These are phyloP conservation scores for Tinamus guttatus DNA, from an alignment of 2,113 vertebrate genomes.

Conservation along the genomic window DNA sequence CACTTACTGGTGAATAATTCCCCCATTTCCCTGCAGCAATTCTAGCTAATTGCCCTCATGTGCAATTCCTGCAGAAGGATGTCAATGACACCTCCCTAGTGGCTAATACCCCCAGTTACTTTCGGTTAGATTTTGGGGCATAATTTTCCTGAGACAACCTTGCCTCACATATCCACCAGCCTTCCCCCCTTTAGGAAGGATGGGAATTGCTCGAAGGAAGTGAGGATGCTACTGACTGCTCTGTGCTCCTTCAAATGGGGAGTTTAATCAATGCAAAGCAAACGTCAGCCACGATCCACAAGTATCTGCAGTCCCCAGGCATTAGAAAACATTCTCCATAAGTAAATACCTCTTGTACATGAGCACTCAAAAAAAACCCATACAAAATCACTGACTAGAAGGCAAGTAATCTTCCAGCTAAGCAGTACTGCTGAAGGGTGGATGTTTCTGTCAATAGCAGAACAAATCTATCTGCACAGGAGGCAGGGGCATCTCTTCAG, in stretches of 20 bases:
- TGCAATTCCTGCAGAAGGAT: neutral
- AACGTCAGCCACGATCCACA: neutral
- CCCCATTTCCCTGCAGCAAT: neutral
- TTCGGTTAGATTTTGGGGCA: rapidly evolving
- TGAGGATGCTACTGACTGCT: neutral
- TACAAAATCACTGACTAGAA: neutral
- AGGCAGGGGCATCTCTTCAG: neutral
- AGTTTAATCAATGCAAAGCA: neutral
- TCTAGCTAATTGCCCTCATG: neutral
- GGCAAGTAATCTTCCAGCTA: neutral
- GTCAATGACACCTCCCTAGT: neutral
- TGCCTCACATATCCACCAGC: neutral
- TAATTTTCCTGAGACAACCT: neutral
- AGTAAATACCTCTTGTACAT: neutral
- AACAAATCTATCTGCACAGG: neutral
- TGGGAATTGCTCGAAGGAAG: neutral
- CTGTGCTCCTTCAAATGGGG: neutral
- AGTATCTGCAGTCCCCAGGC: neutral
- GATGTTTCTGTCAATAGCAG: neutral
- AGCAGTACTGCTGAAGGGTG: neutral
- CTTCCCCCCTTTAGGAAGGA: neutral
- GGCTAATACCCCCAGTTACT: neutral
- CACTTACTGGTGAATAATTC: neutral
- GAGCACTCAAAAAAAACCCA: neutral
- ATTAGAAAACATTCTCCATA: neutral